A percentile compares a stretch with the other conserved stretches of the same genome.
These are phyloP conservation scores for Temnothorax curvispinosus DNA, from an alignment of 1,140 invertebrate species.

Conservation along the genomic window DNA sequence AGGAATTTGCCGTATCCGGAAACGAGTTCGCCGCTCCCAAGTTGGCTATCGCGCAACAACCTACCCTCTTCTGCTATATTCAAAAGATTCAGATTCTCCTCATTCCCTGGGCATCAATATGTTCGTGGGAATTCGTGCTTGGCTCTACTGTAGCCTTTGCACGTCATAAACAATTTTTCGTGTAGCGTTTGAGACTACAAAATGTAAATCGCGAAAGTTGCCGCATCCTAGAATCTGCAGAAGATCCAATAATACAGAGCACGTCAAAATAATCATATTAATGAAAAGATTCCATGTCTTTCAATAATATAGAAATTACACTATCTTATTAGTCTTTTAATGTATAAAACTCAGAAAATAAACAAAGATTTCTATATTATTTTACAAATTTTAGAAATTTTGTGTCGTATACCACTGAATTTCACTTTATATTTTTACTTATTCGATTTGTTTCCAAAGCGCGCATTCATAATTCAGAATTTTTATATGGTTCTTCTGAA, in stretches of 20 bases:
- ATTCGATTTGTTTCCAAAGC: background rate
- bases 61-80: constrained; percentile 15
- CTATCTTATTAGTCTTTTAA: background rate
- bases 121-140: constrained; percentile 23
- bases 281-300: constrained; percentile 6
- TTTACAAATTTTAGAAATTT: background rate
- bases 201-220: constrained; percentile 1
- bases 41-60: constrained; percentile 45
- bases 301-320: background rate
- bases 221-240: background rate
- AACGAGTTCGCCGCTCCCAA: constrained; percentile 18
- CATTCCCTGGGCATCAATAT: constrained; percentile 49
- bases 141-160: background rate
- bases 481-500: background rate
- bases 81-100: constrained; percentile 34
- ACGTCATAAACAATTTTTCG: constrained; percentile 37
- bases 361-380: background rate
- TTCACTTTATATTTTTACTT: background rate
- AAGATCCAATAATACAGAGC: constrained; percentile 17
- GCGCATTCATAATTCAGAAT: background rate
- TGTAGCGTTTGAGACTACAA: background rate
- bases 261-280: background rate
- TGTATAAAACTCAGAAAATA: background rate
- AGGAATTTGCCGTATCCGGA: constrained; percentile 59
- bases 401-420: background rate